Evolutionary conservation across 2,888 invertebrate species (phyloP).

Genomic region (Eristalinus aeneus): DNA sequence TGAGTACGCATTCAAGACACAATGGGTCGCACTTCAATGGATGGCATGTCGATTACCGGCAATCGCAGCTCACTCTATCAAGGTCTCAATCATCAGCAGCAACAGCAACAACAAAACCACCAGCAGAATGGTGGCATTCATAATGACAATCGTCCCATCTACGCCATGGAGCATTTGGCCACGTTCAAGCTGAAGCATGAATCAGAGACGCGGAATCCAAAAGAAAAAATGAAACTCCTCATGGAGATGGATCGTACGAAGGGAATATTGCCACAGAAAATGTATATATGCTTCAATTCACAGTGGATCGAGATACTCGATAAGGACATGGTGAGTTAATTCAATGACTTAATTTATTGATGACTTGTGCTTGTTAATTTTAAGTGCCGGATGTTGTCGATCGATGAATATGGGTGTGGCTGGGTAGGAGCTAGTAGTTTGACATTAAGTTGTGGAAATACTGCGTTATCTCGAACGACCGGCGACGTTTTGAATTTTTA

Average conservation of each 20-base stretch:
- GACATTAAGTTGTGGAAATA: background rate
- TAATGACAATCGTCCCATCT: conserved; percentile 84
- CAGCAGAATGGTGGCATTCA: conserved; percentile 43
- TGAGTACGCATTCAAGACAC: background rate
- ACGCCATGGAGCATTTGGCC: conserved; percentile 97
- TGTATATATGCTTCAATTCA: conserved; percentile 93
- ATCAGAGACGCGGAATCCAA: conserved; percentile 92
- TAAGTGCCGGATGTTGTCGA: background rate
- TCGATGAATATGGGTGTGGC: background rate
- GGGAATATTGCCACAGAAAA: conserved; percentile 99
- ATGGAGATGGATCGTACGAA: conserved; percentile 94
- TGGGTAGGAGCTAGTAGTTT: background rate
- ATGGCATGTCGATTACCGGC: conserved; percentile 46
- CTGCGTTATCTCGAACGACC: too few relatives aligned
- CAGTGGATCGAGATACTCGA: conserved; percentile 96
- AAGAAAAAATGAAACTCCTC: conserved; percentile 94
- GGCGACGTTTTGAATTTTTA: background rate
- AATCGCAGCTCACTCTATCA: conserved; percentile 53
- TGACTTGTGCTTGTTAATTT: background rate
- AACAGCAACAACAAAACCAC: conserved; percentile 2
- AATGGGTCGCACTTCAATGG: conserved; percentile 50
- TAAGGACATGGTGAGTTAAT: conserved; percentile 88
- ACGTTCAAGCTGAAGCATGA: conserved; percentile 97
- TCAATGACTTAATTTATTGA: background rate
- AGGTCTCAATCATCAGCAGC: conserved; percentile 29